Evolutionary conservation across 2,888 invertebrate species (phyloP), one percentile per base, ranked within the genome.

Genomic region (Meghimatium bilineatum): DNA sequence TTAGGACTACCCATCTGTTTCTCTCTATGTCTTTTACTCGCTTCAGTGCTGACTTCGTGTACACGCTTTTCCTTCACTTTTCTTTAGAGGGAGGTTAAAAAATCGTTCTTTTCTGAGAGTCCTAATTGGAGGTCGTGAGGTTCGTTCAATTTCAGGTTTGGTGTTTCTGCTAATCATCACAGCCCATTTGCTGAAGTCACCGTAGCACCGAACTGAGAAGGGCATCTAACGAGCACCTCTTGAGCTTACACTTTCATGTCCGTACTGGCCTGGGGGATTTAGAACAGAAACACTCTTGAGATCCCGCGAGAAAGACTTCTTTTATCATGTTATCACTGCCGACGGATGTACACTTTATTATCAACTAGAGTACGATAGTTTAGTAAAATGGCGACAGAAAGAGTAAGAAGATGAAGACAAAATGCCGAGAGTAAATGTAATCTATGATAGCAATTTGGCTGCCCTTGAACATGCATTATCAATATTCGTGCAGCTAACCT

Each of bases 101-200:
- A 56, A 17, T 44, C 36, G 1, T 49, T 36, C 26, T 49, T 74
- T 49, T 34, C 49, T 29, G n/a, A n/a, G 26, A 44, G 29, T 74
- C 49, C 72, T 74, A 49, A 74, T 74, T 74, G 29, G 72, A 49
- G 72, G 72, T 74, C 49, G 72, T 14, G 29, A 29, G 29, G 72
- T 74, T 74, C 72, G 72, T 74, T 74, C 72, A 74, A 74, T 49
- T 74, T 74, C 49, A 74, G 49, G 72, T 44, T 71, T 29, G 72
- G 44, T 49, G 44, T 74, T 74, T 74, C 29, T 49, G 72, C 49
- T 29, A 74, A 74, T 49, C 72, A 74, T 29, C 49, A 26, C 49
- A 74, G n/a, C 12, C 72, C 72, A 74, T 74, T 74, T 74, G 49
- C 49, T 49, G 38, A 8, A 20, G 72, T 74, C 49, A 29, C 49